phyloP scores from a whole-genome alignment of 53 echinoderm and acorn worm genomes.

The Crossaster papposus region DNA sequence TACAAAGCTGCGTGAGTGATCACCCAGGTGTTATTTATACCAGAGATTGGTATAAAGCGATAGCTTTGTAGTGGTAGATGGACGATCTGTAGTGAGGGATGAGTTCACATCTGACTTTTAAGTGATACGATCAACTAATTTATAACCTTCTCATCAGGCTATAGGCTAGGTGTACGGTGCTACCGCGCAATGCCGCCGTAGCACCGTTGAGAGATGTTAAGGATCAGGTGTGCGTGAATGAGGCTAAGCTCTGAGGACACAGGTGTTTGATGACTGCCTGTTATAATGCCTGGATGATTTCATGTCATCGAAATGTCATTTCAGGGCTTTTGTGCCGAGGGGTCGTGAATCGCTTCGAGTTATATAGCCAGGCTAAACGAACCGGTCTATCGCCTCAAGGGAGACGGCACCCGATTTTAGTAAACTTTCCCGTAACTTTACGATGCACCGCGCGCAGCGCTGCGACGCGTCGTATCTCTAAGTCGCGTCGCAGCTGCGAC shows the following conservation, averaged over 20 bases:
- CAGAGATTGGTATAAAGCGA: not conserved
- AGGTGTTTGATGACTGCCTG: constrained; percentile 26
- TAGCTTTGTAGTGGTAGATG: not conserved
- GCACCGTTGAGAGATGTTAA: not conserved
- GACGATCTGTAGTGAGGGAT: not conserved
- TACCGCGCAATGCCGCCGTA: not conserved
- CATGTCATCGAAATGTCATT: not conserved
- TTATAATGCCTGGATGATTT: constrained; percentile 13
- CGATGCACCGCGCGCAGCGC: too few species aligned
- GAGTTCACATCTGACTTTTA: not conserved
- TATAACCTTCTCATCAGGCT: not conserved
- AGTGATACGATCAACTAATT: not conserved
- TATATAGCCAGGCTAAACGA: not conserved
- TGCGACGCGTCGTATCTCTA: too few species aligned
- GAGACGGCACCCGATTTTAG: not conserved
- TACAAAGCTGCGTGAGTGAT: not conserved
- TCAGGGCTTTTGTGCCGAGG: not conserved
- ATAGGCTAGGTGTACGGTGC: not conserved
- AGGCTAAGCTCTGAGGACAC: not conserved
- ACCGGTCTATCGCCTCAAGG: not conserved
- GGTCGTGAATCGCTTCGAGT: not conserved
- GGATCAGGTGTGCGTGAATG: not conserved
- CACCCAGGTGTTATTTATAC: not conserved
- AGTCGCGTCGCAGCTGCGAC: too few species aligned
- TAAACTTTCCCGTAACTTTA: too few species aligned